These are phyloP conservation scores for Synergus umbraculus DNA, from an alignment of 2,888 invertebrate species.

Conservation along the genomic window DNA sequence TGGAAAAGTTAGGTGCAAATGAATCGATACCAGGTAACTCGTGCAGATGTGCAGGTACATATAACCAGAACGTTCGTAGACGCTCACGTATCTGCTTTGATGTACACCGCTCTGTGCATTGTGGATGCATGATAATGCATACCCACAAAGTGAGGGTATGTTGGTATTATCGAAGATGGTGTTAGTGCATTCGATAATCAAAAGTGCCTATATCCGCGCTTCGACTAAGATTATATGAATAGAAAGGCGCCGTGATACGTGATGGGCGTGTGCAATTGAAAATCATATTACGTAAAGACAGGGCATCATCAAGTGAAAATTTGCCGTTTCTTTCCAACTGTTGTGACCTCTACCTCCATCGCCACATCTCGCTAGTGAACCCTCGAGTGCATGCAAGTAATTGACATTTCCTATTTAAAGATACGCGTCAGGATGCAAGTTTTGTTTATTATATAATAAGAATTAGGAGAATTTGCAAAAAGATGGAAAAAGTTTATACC, in stretches of 20 bases:
- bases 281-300: conserved; percentile 68
- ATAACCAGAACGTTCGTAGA: conserved; percentile 12
- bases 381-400: neutral
- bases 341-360: conserved; percentile 45
- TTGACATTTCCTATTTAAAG: neutral
- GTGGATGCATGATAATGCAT: conserved; percentile 74
- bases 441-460: no score
- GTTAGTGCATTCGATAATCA: conserved; percentile 69
- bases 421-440: neutral
- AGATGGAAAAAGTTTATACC: no score
- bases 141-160: conserved; percentile 62
- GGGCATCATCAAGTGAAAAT: conserved; percentile 61
- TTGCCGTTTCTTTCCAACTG: conserved; percentile 57
- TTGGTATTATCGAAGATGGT: conserved; percentile 65
- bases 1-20: neutral
- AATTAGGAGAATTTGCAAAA: no score
- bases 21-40: conserved; percentile 9
- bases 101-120: conserved; percentile 72
- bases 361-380: conserved; percentile 8
- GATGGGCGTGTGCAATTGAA: conserved; percentile 72
- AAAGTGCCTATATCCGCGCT: conserved; percentile 58
- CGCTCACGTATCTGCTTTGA: conserved; percentile 72
- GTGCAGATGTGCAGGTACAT: neutral
- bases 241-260: conserved; percentile 71
- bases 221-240: conserved; percentile 67